Base-by-base conservation (phyloP, 1,140 invertebrate species). In the Saccostrea echinata region DNA sequence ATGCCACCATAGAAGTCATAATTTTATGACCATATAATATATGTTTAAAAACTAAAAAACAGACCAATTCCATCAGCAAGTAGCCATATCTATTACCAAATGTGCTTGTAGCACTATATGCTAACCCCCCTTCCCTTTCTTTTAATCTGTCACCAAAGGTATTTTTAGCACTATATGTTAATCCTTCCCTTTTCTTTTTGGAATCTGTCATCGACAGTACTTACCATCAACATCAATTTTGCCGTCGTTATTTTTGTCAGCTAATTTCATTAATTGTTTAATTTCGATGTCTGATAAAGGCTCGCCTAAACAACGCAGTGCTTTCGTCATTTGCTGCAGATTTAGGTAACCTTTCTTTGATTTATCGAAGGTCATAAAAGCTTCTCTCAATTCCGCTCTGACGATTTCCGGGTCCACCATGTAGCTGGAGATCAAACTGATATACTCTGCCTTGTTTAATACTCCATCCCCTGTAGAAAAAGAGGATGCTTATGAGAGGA, bases 181-280 rank as follows among this genome's bases (percentile, higher is more conserved):
- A n/a, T 9, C 43, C 43, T 9, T 43, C 6, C 43, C 43, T 9
- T 2, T 43, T 43, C 43, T 43, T 43, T 43, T 43, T 43, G 43
- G 4, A 43, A 43, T n/a, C n/a, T n/a, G n/a, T n/a, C n/a, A n/a
- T n/a, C n/a, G n/a, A n/a, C n/a, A 43, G 1, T 61, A 21, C 82
- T 80, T 16, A 88, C 86, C 86, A n/a, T 88, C 68, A 21, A 84
- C 64, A 88, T 88, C 86, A 53, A 88, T 76, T 27, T 76, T 53
- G n/a, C 86, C 82, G 33, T 84, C 83, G 13, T 81, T n/a, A 35
- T 84, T 84, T 30, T 30, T 76, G 61, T 84, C 82, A 9, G 82
- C 86, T 71, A 71, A 13, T 21, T 88, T 76, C 24, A 88, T 84
- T 55, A 88, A 55, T 30, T 68, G 52, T 18, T 84, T 52, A n/a